Conservation (phyloP, 2,888 invertebrate species). For the Synergus itoensis region DNA sequence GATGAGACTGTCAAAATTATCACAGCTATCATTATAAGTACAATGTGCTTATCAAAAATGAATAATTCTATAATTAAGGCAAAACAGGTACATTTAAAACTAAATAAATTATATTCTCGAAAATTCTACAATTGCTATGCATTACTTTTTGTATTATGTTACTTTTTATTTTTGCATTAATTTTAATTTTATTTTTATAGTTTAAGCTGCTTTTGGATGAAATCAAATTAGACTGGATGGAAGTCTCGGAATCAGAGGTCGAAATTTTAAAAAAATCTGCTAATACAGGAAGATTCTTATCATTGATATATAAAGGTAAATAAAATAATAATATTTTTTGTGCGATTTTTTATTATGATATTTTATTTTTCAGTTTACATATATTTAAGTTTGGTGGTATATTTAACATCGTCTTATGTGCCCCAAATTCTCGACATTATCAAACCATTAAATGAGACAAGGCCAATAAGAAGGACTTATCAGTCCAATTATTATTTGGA, state of each 20-base stretch:
- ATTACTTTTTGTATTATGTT: too few relatives aligned
- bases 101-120: too few relatives aligned
- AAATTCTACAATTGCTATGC: too few relatives aligned
- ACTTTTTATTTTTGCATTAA: too few relatives aligned
- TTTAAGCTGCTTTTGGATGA: neutral
- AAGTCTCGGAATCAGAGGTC: neutral
- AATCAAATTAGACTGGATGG: neutral
- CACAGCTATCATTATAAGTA: neutral
- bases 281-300: neutral
- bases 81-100: neutral
- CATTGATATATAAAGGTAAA: neutral
- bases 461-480: neutral
- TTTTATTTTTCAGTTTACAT: neutral
- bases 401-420: neutral
- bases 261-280: neutral
- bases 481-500: neutral
- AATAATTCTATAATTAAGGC: neutral
- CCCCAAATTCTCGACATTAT: neutral
- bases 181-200: too few relatives aligned
- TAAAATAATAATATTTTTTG: too few relatives aligned
- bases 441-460: constrained; percentile 3
- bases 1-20: neutral
- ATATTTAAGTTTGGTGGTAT: neutral
- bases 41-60: neutral
- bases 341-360: too few relatives aligned